Evolutionary conservation across 1,140 invertebrate genomes (phyloP), one percentile per base, ranked within the genome.

Genomic region (Drosophila nannoptera): DNA sequence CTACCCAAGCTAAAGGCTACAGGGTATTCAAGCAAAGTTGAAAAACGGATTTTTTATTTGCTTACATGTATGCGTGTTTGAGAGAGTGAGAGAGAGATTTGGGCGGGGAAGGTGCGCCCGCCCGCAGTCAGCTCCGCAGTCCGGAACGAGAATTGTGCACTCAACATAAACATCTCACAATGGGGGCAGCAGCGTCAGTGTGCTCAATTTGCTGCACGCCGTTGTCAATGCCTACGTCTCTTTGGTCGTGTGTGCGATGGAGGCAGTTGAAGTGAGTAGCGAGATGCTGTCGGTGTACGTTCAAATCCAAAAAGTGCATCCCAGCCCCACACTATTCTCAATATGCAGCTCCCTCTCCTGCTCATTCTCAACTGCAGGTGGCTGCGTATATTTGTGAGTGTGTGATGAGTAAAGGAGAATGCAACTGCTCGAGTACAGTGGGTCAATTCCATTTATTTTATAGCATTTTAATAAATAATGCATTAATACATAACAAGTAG

Each of bases 91-190:
- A 16, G 56, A 63, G 56, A 50, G 33, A 29, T 6, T 58, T 67
- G 80, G 80, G 81, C 60, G 73, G 73, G 72, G 80, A 76, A 84
- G 81, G 76, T 80, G 73, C 76, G 62, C 73, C 76, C 56, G 66
- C 48, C 62, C 53, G 60, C 69, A 48, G 70, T 31, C 61, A 43
- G 56, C 58, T 5, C 36, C 50, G 16, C n/a, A 43, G 38, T 83
- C 76, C 80, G 84, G 64, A 58, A 66, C 40, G 29, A 32, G 22
- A 22, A 22, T 22, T 22, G 22, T 22, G 40, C 72, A 46, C 55
- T 66, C 56, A 58, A 54, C 61, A 35, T 66, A 38, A 49, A 48
- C 46, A 65, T 69, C 67, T 69, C 60, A 36, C 42, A 8, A 4
- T 33, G 52, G 52, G 58, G 40, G 16, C 46, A 11, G 38, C 49